Conservation (phyloP, 2,888 invertebrate genomes). For the Deilephila elpenor region DNA sequence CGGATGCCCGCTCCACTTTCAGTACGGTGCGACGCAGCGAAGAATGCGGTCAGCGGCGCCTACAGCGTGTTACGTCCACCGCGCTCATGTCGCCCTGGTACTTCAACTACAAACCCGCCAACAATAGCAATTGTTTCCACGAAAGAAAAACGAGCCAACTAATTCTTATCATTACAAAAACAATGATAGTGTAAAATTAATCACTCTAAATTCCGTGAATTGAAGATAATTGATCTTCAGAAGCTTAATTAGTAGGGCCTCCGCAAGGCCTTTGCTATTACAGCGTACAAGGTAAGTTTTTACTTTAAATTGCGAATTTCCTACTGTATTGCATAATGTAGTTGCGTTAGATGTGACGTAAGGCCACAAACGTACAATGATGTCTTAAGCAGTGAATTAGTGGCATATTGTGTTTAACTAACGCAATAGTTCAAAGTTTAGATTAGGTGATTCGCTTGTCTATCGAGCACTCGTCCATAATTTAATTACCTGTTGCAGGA, state of each 20-base stretch:
- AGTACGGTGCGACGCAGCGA: constrained; percentile 58
- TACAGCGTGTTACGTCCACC: constrained; percentile 52
- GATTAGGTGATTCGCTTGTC: not conserved
- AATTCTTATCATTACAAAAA: not conserved
- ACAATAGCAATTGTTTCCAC: constrained; percentile 1
- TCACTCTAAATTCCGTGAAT: constrained; percentile 37
- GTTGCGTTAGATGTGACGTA: constrained; percentile 10
- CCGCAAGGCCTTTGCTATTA: not conserved
- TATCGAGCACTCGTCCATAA: not conserved
- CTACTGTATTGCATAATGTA: constrained; percentile 14
- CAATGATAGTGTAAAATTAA: not conserved
- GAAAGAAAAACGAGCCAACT: not conserved
- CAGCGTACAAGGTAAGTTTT: not conserved
- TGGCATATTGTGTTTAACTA: not conserved
- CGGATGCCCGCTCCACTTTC: constrained; percentile 77
- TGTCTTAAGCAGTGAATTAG: constrained; percentile 29
- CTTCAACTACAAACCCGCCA: constrained; percentile 34
- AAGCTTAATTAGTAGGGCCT: constrained; percentile 41
- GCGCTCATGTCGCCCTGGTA: constrained; percentile 54
- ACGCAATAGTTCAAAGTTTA: not conserved
- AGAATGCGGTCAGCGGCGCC: constrained; percentile 78
- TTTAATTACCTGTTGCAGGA: not conserved
- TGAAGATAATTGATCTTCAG: constrained; percentile 43
- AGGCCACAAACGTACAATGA: constrained; percentile 25
- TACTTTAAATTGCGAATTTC: constrained; percentile 1